phyloP scores from a whole-genome alignment of 37 sponge, comb jelly and placozoan species.

The Mnemiopsis leidyi region DNA sequence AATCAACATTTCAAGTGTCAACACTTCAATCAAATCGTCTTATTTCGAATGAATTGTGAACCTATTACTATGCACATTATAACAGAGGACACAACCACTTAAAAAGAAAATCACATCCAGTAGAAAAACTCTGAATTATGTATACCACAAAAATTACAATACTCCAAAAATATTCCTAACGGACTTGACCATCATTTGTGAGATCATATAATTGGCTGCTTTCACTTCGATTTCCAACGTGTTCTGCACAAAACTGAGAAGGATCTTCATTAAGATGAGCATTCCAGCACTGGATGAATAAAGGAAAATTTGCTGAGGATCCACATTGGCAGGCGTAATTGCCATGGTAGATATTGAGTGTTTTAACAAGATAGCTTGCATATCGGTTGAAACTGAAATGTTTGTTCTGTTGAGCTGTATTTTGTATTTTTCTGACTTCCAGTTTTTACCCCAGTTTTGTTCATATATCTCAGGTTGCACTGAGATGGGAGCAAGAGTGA shows the following conservation, averaged over 20 bases:
- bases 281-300: constrained; percentile 18
- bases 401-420: not conserved
- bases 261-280: not conserved
- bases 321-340: constrained; percentile 23
- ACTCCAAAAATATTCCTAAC: not conserved
- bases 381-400: constrained; percentile 2
- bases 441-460: constrained; percentile 45
- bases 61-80: no score
- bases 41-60: no score
- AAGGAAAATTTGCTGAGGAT: constrained; percentile 52
- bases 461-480: constrained; percentile 36
- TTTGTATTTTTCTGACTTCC: constrained; percentile 26
- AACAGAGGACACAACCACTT: not conserved
- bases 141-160: not conserved
- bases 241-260: constrained; percentile 14
- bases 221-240: constrained; percentile 29
- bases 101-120: not conserved
- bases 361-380: not conserved
- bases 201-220: constrained; percentile 21
- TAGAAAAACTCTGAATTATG: not conserved
- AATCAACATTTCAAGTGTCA: no score
- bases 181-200: constrained; percentile 3
- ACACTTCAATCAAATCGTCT: no score
- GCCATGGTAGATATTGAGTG: constrained; percentile 44
- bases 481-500: not conserved